Conservation (phyloP, 2,113 vertebrate species). For the Orcinus orca region DNA sequence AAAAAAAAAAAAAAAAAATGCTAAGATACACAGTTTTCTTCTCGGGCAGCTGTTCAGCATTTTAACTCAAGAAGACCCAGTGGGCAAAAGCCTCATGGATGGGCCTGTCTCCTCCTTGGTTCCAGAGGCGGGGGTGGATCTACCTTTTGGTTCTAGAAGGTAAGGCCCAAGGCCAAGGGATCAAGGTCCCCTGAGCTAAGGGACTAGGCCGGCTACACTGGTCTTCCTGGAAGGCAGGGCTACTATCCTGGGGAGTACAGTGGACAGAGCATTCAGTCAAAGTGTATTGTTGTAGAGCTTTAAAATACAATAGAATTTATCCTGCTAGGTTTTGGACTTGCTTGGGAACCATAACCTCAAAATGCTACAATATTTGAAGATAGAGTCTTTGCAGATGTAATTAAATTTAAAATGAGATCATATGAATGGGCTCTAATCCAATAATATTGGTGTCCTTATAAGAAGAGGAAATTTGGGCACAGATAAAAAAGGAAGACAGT, state of each 20-base stretch:
- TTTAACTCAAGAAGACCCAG: neutral
- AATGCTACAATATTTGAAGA: too few species aligned
- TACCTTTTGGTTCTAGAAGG: neutral
- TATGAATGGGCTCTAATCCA: too few species aligned
- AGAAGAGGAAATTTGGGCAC: too few species aligned
- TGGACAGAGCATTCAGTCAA: neutral
- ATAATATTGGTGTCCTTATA: too few species aligned
- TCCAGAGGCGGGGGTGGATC: neutral
- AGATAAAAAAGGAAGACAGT: too few species aligned
- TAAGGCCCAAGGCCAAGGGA: neutral
- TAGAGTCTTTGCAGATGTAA: too few species aligned
- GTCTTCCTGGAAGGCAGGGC: neutral
- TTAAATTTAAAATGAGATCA: too few species aligned
- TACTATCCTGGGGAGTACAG: neutral
- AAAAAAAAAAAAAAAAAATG: neutral
- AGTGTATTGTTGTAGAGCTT: neutral
- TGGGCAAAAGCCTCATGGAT: neutral
- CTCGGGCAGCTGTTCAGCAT: neutral
- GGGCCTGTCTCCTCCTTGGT: neutral
- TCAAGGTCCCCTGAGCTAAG: neutral
- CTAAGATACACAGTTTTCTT: neutral
- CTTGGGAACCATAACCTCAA: neutral
- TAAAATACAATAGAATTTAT: neutral
- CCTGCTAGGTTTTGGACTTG: neutral
- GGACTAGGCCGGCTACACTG: too few species aligned